Percentiles rank a stretch among this genome's conserved stretches.
phyloP scores from a whole-genome alignment of 1,140 invertebrate species.

The Ostrea denselamellosa region DNA sequence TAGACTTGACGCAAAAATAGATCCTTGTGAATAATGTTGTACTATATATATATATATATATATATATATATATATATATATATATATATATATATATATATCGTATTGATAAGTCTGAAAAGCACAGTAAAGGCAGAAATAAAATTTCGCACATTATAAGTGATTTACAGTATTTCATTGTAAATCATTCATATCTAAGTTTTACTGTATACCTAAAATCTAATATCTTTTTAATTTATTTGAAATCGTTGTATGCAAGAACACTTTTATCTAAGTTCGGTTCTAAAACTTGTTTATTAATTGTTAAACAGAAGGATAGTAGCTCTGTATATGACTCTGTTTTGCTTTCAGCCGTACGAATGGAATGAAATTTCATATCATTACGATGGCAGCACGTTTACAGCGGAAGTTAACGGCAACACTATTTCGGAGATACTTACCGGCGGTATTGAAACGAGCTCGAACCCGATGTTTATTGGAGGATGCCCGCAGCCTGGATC shows the following conservation, averaged over 20 bases:
- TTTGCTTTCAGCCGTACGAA: constrained; percentile 13
- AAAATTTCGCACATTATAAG: too few species aligned
- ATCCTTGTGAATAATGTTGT: too few species aligned
- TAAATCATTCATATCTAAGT: too few species aligned
- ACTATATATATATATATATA: too few species aligned
- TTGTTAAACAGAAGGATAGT: not conserved
- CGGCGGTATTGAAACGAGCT: constrained; percentile 27
- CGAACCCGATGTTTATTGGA: constrained; percentile 49
- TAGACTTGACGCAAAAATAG: too few species aligned
- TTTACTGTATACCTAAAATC: not conserved
- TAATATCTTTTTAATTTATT: not conserved
- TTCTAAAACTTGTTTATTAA: not conserved
- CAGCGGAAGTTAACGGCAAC: constrained; percentile 21
- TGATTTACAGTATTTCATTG: too few species aligned
- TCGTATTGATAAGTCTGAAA: too few species aligned
- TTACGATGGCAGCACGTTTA: constrained; percentile 31
- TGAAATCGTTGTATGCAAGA: not conserved
- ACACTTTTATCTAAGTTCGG: not conserved
- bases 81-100: too few species aligned
- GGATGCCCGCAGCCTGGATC: constrained; percentile 42
- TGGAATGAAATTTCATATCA: constrained; percentile 36
- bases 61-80: too few species aligned
- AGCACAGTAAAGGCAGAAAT: too few species aligned
- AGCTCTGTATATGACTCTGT: not conserved
- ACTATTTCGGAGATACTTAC: constrained; percentile 7